Evolutionary conservation across 2,113 vertebrate genomes (phyloP).

Genomic region (Coturnix japonica): DNA sequence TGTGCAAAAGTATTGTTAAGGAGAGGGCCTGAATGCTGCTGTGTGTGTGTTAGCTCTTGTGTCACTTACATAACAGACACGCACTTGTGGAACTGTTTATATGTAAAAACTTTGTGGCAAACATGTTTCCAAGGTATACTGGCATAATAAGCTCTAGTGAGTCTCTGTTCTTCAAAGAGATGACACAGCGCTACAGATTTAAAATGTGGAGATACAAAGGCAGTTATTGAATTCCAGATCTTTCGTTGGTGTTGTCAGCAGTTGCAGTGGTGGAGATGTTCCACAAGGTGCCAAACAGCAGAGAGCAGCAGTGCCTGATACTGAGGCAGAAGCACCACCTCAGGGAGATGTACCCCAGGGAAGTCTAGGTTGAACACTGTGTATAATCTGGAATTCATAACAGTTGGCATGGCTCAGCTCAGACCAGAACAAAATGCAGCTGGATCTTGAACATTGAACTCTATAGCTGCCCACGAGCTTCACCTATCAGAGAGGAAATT

Average conservation of each 20-base stretch:
- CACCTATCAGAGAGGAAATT: neutral
- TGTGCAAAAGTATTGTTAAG: neutral
- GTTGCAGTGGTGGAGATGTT: fast-evolving
- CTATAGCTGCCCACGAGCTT: neutral
- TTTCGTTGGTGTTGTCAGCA: neutral
- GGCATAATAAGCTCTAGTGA: neutral
- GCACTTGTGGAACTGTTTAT: neutral
- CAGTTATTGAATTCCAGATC: neutral
- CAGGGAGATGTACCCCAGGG: neutral
- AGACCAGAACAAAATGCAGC: neutral
- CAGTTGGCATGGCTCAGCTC: neutral
- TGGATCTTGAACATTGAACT: neutral
- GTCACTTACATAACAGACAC: neutral
- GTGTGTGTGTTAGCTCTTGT: neutral
- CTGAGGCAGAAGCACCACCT: neutral
- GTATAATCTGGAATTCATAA: neutral
- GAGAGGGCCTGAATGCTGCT: neutral
- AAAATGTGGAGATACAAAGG: neutral
- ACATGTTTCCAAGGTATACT: neutral
- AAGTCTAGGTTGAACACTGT: neutral
- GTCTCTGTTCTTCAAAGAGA: neutral
- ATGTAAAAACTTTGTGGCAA: neutral
- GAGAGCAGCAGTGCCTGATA: neutral
- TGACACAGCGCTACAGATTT: neutral
- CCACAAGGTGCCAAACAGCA: neutral